Conservation (phyloP, 2,888 invertebrate species). For the Anagyrus pseudococci region DNA sequence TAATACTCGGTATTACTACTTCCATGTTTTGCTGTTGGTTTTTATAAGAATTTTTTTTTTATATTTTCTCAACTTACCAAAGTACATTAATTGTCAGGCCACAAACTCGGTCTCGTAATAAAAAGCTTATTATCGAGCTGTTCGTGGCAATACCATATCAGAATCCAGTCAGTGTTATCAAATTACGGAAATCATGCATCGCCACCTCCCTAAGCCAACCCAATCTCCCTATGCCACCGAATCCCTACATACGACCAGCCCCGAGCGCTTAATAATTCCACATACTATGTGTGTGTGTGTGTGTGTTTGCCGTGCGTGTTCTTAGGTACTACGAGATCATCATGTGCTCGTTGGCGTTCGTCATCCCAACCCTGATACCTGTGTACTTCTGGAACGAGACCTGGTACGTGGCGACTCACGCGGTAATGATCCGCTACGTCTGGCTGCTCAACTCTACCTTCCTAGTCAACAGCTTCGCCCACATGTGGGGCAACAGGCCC, state of each 20-base stretch:
- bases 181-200: conserved; percentile 11
- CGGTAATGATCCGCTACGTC: conserved; percentile 64
- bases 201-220: neutral
- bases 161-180: neutral
- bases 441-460: conserved; percentile 69
- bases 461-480: conserved; percentile 71
- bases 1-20: too few relatives aligned
- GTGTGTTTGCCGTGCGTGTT: too few relatives aligned
- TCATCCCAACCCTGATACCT: conserved; percentile 66
- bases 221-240: neutral
- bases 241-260: too few relatives aligned
- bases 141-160: neutral
- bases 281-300: too few relatives aligned
- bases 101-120: too few relatives aligned
- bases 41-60: too few relatives aligned
- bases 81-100: too few relatives aligned
- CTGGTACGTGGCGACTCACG: conserved; percentile 50
- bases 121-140: too few relatives aligned
- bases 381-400: conserved; percentile 68
- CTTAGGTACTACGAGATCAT: conserved; percentile 65
- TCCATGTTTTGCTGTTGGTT: too few relatives aligned
- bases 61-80: too few relatives aligned
- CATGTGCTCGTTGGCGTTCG: conserved; percentile 64
- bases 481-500: conserved; percentile 63
- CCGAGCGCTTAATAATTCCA: too few relatives aligned